Percentiles rank a stretch among this genome's conserved stretches.
phyloP scores from a whole-genome alignment of 2,888 invertebrate species.

The Euplexia lucipara region DNA sequence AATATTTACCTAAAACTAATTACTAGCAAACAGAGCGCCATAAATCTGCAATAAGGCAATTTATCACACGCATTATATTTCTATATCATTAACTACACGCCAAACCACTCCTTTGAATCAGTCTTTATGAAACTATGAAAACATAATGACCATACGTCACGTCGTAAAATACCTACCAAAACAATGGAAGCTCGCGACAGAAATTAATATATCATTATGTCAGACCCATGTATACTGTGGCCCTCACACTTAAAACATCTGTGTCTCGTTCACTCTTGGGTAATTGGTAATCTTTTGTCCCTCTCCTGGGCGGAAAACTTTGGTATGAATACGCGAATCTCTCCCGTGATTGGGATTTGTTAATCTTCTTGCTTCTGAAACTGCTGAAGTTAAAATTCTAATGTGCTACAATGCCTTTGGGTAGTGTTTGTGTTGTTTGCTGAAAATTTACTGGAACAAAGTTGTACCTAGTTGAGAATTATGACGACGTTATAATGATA shows the following conservation, averaged over 20 bases:
- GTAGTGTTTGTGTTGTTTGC: constrained; percentile 74
- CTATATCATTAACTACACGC: constrained; percentile 86
- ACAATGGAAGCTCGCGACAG: constrained; percentile 89
- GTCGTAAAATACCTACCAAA: constrained; percentile 89
- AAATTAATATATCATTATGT: constrained; percentile 91
- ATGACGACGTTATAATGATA: constrained; percentile 53
- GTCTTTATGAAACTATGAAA: constrained; percentile 90
- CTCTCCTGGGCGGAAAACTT: constrained; percentile 82
- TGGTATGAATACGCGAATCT: constrained; percentile 84
- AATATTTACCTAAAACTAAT: constrained; percentile 15
- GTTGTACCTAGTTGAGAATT: constrained; percentile 59
- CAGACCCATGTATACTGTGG: constrained; percentile 84
- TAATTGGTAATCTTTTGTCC: constrained; percentile 58
- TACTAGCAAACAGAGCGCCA: constrained; percentile 47
- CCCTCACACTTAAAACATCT: constrained; percentile 70
- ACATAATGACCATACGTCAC: constrained; percentile 90
- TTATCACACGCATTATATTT: constrained; percentile 79
- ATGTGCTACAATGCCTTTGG: constrained; percentile 82
- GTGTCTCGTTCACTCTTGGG: constrained; percentile 67
- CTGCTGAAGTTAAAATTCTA: constrained; percentile 85
- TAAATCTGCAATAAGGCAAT: constrained; percentile 71
- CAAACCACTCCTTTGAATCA: constrained; percentile 77
- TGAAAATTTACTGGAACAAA: constrained; percentile 60
- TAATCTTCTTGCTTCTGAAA: constrained; percentile 83
- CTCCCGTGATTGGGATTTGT: constrained; percentile 88